phyloP scores from a whole-genome alignment of 2,113 vertebrate genomes.

The Orycteropus afer region DNA sequence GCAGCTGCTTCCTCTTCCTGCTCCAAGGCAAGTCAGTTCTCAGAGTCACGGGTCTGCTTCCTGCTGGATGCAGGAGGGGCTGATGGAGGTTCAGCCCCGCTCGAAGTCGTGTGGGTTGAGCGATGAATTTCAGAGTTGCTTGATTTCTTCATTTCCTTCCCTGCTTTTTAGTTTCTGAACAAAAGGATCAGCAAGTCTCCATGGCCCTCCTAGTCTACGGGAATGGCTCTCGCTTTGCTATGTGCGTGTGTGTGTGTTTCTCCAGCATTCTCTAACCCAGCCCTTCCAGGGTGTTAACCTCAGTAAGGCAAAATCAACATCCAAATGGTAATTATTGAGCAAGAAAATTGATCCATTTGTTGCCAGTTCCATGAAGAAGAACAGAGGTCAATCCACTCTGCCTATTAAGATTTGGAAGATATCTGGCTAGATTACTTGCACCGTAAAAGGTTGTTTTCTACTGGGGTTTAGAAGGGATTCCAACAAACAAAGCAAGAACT shows the following conservation, averaged over 20 bases:
- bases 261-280: constrained; percentile 71
- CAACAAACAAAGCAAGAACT: neutral
- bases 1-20: accelerated
- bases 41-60: no score
- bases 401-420: constrained; percentile 83
- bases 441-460: constrained; percentile 59
- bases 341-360: constrained; percentile 82
- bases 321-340: constrained; percentile 81
- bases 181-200: constrained; percentile 69
- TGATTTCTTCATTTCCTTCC: constrained; percentile 17
- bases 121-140: constrained; percentile 49
- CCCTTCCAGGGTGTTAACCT: constrained; percentile 74
- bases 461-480: neutral
- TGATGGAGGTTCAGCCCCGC: neutral
- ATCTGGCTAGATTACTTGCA: constrained; percentile 77
- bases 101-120: neutral
- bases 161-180: constrained; percentile 48
- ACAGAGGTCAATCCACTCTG: constrained; percentile 80
- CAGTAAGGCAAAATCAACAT: constrained; percentile 79
- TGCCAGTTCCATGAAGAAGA: constrained; percentile 81
- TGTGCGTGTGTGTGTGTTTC: neutral
- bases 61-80: no score
- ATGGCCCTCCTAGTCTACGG: constrained; percentile 53
- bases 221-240: constrained; percentile 28
- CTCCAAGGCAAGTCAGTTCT: no score